phyloP scores from a whole-genome alignment of 2,113 vertebrate genomes.

The Morone saxatilis region DNA sequence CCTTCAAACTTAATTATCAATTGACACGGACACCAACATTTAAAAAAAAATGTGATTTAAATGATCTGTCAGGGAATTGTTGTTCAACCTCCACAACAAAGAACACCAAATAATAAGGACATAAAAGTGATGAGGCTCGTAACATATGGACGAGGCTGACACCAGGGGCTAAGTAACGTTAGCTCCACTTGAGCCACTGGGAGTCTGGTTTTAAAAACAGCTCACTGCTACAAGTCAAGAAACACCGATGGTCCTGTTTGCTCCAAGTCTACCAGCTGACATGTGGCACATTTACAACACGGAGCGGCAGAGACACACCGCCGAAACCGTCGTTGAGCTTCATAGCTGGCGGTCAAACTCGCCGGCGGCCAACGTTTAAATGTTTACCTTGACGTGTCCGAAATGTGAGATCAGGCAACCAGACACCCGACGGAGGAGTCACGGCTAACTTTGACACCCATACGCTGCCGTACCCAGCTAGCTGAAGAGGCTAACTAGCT shows the following conservation, averaged over 20 bases:
- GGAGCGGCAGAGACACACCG: neutral
- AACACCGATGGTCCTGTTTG: constrained; percentile 14
- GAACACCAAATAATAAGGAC: neutral
- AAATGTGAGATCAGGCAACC: constrained; percentile 76
- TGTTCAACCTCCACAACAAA: no score
- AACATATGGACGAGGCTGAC: neutral
- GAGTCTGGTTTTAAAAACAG: constrained; percentile 1
- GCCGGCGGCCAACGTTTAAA: constrained; percentile 8
- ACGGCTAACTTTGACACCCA: constrained; percentile 78
- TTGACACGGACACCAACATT: neutral
- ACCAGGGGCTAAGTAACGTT: constrained; percentile 23
- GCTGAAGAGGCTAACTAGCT: constrained; percentile 58
- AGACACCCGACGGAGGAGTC: constrained; percentile 76
- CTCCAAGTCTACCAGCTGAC: constrained; percentile 23
- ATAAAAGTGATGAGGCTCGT: neutral
- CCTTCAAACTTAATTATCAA: neutral
- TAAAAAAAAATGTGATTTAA: neutral
- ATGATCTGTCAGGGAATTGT: neutral
- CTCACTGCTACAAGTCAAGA: constrained; percentile 22
- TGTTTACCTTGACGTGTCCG: constrained; percentile 85
- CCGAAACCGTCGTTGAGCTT: neutral
- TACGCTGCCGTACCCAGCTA: constrained; percentile 51
- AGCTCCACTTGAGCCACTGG: constrained; percentile 16
- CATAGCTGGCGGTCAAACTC: constrained; percentile 15
- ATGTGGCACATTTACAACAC: neutral